phyloP scores from a whole-genome alignment of 2,888 invertebrate genomes.

The Tetragonula carbonaria region DNA sequence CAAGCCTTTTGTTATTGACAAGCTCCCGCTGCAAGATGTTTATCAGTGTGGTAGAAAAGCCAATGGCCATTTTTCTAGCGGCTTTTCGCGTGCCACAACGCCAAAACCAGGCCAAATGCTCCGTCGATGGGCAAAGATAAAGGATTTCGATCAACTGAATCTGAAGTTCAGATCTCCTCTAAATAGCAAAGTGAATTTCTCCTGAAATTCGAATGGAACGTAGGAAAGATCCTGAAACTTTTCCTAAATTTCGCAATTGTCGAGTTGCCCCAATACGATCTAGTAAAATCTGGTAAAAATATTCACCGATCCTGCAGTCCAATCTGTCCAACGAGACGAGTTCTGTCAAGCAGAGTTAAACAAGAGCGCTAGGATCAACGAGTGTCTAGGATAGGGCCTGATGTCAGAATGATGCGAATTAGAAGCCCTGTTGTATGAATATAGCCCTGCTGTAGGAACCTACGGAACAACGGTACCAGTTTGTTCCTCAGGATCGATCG shows the following conservation, averaged over 20 bases:
- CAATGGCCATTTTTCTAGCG: conserved; percentile 61
- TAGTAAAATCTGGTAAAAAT: too few relatives aligned
- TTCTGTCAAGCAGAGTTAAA: too few relatives aligned
- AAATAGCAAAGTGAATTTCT: not conserved
- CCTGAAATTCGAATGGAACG: too few relatives aligned
- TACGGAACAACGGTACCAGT: too few relatives aligned
- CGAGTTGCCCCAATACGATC: not conserved
- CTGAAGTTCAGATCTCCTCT: conserved; percentile 12
- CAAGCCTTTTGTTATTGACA: conserved; percentile 55
- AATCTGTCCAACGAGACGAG: too few relatives aligned
- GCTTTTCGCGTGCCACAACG: conserved; percentile 29
- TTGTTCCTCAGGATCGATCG: too few relatives aligned
- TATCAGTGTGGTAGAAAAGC: conserved; percentile 67
- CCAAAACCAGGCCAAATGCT: conserved; percentile 25
- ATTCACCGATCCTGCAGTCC: too few relatives aligned
- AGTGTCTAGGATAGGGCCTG: too few relatives aligned
- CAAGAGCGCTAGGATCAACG: too few relatives aligned
- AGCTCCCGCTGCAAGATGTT: conserved; percentile 57
- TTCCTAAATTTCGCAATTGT: not conserved
- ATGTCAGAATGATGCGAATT: too few relatives aligned
- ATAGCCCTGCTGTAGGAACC: too few relatives aligned
- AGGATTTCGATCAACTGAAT: conserved; percentile 25
- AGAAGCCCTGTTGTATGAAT: too few relatives aligned
- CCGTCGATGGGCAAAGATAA: conserved; percentile 26
- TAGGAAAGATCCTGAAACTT: not conserved